Base-by-base conservation (phyloP, 2,113 vertebrate genomes). In the Nibea albiflora region DNA sequence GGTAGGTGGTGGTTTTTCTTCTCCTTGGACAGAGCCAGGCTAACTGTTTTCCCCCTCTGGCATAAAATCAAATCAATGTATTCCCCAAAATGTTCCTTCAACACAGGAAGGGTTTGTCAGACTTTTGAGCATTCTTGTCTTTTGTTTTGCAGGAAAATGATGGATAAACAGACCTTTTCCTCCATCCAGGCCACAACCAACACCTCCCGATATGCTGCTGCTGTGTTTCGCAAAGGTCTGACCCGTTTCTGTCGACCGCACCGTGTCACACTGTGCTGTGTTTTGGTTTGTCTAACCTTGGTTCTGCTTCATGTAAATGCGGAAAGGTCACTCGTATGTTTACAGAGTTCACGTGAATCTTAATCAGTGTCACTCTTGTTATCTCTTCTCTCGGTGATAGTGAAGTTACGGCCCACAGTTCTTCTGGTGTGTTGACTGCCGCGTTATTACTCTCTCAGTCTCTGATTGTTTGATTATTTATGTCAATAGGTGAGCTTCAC, bases 91-190 rank as follows among this genome's bases (percentile, higher is more conserved):
- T 39, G 35, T 39, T 39, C 35, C 35, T 39, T 39, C 35, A 39
- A 39, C 35, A 9, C 8, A 7, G 35, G 35, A 7, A 39, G 35
- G 35, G 19, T 54, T 71, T 53, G 4, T 1, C 0, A 17, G 0
- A 20, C 7, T 20, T 61, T 17, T 57, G 4, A 58, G 50, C 16
- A 1, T 66, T 54, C 15, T 24, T 53, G 31, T 72, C 5, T 67
- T 28, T 56, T 88, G 31, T 86, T 62, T 22, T 90, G 0, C 89
- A 99, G 98, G 90, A 99, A 99, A 92, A 93, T 98, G 90, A 99
- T 99, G 98, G 98, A 99, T 93, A 99, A 98, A 68, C 98, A 99
- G 85, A 95, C 94, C 0, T 99, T 99, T 88, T 96, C 96, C 20
- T 99, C 98, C 75, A 98, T 98, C 1, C 98, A 98, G 90, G 97